These are phyloP conservation scores for Anastrepha ludens DNA, from an alignment of 1,140 invertebrate species.

Conservation along the genomic window DNA sequence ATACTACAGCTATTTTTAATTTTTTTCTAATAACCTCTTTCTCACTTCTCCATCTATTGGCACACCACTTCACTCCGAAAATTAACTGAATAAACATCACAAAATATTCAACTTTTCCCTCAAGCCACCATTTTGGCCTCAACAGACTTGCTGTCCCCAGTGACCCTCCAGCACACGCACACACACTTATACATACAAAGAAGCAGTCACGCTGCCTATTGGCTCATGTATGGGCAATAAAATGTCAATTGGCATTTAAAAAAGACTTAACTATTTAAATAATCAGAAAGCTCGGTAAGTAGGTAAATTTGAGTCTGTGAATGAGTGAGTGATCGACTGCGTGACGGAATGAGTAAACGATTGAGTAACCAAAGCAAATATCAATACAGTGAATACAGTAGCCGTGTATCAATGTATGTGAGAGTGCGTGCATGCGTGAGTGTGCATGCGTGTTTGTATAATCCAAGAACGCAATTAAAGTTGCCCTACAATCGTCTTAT, in stretches of 20 bases:
- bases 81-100: neutral
- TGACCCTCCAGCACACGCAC: neutral
- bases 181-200: neutral
- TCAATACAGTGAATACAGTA: slow-evolving; percentile 13
- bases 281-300: neutral
- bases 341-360: slow-evolving; percentile 14
- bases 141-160: slow-evolving; percentile 49
- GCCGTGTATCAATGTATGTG: neutral
- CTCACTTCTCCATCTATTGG: neutral
- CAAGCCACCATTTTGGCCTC: slow-evolving; percentile 12
- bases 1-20: neutral
- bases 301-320: neutral
- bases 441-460: neutral
- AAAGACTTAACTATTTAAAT: slow-evolving; percentile 48
- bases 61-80: neutral
- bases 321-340: neutral
- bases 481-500: slow-evolving; percentile 61
- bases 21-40: neutral
- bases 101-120: neutral
- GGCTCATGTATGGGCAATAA: slow-evolving; percentile 46
- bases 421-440: neutral
- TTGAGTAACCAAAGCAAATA: slow-evolving; percentile 18
- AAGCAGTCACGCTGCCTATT: neutral
- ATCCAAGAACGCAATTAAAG: slow-evolving; percentile 66
- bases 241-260: slow-evolving; percentile 52